Percentiles rank a stretch among this genome's conserved stretches.
Conservation (phyloP, 30 jellyfish, hydroid and myxozoan genomes). For the Morbakka virulenta region DNA sequence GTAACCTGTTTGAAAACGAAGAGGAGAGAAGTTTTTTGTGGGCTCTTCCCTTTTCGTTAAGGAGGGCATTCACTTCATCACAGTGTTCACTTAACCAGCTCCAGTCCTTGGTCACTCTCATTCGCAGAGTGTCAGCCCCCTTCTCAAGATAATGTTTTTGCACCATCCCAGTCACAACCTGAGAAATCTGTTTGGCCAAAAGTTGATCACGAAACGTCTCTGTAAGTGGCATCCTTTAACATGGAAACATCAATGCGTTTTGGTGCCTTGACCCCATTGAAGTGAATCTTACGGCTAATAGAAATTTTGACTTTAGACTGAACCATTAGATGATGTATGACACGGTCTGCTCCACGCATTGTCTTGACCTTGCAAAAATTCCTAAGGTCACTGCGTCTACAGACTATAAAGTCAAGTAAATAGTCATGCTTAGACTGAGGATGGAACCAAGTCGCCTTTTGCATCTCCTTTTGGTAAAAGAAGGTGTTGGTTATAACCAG, state of each 20-base stretch:
- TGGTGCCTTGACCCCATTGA: not conserved
- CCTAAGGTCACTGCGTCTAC: constrained; percentile 2
- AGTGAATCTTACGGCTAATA: not conserved
- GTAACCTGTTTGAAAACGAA: not conserved
- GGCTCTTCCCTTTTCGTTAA: not conserved
- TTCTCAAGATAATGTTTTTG: not conserved
- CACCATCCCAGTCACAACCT: not conserved
- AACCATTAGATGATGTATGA: not conserved
- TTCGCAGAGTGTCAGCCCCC: not conserved
- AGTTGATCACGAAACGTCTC: not conserved
- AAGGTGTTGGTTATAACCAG: constrained; percentile 2
- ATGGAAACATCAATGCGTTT: constrained; percentile 1
- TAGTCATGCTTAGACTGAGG: constrained; percentile 7
- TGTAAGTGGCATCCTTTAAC: not conserved
- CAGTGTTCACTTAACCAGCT: not conserved
- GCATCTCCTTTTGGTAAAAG: not conserved
- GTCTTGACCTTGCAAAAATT: not conserved
- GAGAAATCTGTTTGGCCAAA: not conserved
- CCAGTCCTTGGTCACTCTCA: not conserved
- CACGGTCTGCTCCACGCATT: constrained; percentile 22
- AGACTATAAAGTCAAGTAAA: not conserved
- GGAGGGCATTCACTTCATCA: not conserved
- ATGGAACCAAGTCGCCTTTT: constrained; percentile 15
- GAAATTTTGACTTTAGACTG: not conserved
- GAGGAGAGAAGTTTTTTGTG: not conserved